Base-by-base conservation (phyloP, 35 echinoderm and acorn worm species). In the Apostichopus parvimensis region DNA sequence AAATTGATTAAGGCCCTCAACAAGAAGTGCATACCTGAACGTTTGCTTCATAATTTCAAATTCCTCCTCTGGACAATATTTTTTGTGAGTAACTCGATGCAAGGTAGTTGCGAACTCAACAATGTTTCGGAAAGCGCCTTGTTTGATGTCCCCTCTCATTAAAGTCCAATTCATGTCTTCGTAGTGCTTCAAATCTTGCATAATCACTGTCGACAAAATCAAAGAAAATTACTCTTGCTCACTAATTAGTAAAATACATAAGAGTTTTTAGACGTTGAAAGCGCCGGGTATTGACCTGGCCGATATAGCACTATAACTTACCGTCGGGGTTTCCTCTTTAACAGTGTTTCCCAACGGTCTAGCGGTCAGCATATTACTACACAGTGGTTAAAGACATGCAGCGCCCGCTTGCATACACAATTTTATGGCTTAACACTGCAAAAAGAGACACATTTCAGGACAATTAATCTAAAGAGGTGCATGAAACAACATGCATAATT, bases 101-200 rank as follows among this genome's bases (percentile, higher is more conserved):
- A 75, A 75, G 6, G 71, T 75, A 18, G 71, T 22, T 7, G 21
- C 71, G 7, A 22, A 75, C 15, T 20, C 17, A 20, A 75, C n/a
- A 18, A 75, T 22, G 6, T 75, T 75, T n/a, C 7, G 13, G n/a
- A 75, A 20, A 75, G 71, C 71, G 71, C 71, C 71, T 18, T 75
- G 14, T 75, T 20, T 75, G 7, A 75, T 75, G 71, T 22, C 15
- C 71, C 71, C 71, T 75, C 71, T 18, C 17, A 75, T 14, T 22
- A 75, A 18, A 7, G 7, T 0, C 6, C n/a, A 6, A 75, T 75
- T 75, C 71, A 75, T 75, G 17, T 75, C 71, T 8, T 75, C 71
- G 71, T 75, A 75, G 21, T 75, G 71, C n/a, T 75, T 75, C 20
- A 75, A n/a, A 75, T 75, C 71, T 75, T 75, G 71, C 12, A 75